phyloP scores from a whole-genome alignment of 2,888 invertebrate species.

The Epinotia brunnichana region DNA sequence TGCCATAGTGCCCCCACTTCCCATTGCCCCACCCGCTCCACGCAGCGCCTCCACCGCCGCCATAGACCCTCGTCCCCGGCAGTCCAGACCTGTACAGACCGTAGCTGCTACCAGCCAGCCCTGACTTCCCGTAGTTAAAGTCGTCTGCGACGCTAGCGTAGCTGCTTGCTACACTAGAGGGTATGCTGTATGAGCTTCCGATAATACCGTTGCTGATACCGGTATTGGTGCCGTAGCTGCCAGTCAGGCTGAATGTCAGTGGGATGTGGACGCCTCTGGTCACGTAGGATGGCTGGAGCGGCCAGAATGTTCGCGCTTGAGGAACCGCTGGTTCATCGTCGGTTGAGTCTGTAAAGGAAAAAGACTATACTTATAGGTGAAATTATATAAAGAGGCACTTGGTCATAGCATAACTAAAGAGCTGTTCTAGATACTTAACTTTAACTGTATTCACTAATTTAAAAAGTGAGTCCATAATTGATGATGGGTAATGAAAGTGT shows the following conservation, averaged over 20 bases:
- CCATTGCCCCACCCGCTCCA: constrained; percentile 81
- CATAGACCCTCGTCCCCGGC: constrained; percentile 87
- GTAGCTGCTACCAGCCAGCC: constrained; percentile 68
- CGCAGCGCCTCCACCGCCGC: constrained; percentile 79
- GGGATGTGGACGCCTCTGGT: constrained; percentile 67
- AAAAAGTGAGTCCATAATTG: too few relatives aligned
- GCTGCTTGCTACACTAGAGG: constrained; percentile 53
- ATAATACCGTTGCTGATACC: constrained; percentile 50
- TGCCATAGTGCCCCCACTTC: constrained; percentile 79
- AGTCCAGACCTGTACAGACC: too few relatives aligned
- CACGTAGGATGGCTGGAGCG: constrained; percentile 55
- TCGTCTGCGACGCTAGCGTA: constrained; percentile 60
- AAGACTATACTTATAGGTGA: neutral
- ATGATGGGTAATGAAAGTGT: too few relatives aligned
- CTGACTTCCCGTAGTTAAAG: constrained; percentile 57
- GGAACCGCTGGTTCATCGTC: constrained; percentile 49
- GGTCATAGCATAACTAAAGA: too few relatives aligned
- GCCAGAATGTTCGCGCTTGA: constrained; percentile 66
- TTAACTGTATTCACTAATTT: too few relatives aligned
- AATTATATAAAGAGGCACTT: too few relatives aligned
- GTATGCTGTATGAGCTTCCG: constrained; percentile 58
- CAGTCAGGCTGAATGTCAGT: constrained; percentile 71
- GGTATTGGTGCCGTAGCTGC: constrained; percentile 67
- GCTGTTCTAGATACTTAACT: too few relatives aligned
- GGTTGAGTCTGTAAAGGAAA: constrained; percentile 40